phyloP scores from a whole-genome alignment of 2,113 vertebrate species.

The Chamaetylas fuelleborni region DNA sequence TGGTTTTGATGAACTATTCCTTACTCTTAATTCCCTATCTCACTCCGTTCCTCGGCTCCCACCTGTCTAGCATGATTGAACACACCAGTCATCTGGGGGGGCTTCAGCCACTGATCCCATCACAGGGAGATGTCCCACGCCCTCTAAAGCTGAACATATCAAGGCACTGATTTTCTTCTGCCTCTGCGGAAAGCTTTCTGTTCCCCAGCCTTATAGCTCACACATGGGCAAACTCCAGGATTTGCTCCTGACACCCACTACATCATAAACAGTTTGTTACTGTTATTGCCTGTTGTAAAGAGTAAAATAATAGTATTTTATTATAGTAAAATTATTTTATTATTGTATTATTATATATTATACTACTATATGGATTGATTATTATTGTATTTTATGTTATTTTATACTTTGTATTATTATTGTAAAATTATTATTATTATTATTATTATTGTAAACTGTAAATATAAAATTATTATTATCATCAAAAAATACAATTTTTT shows the following conservation, averaged over 20 bases:
- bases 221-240: not conserved
- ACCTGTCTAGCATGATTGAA: not conserved
- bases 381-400: not conserved
- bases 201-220: not conserved
- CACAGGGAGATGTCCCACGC: fast-evolving
- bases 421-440: not conserved
- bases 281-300: not conserved
- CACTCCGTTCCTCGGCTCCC: not conserved
- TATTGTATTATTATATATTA: not conserved
- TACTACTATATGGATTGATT: no score
- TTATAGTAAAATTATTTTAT: not conserved
- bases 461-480: not conserved
- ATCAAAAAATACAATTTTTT: not conserved
- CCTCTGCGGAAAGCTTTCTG: not conserved
- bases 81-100: not conserved
- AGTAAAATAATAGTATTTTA: not conserved
- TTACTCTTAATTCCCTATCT: no score
- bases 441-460: not conserved
- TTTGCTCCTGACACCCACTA: not conserved
- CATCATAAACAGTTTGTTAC: not conserved
- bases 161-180: not conserved
- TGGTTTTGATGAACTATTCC: no score
- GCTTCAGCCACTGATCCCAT: not conserved
- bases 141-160: not conserved
- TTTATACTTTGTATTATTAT: not conserved